A percentile compares a stretch with the other conserved stretches of the same genome.
phyloP scores from a whole-genome alignment of 2,113 vertebrate species.

The western clawed frog (Xenopus tropicalis) region UCB_Xtro_10.0 CM004445.2:125031501-125032000 shows the following conservation, averaged over 20 bases:
- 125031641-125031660: neutral
- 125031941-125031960: neutral
- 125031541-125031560: neutral
- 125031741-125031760: neutral
- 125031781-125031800: too few relatives aligned
- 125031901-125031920: conserved; percentile 10
- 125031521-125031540: conserved; percentile 6
- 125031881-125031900: too few relatives aligned
- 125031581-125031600: conserved; percentile 6
- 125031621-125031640: neutral
- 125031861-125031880: too few relatives aligned
- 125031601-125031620: neutral
- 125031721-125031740: neutral
- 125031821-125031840: too few relatives aligned
- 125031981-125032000: conserved; percentile 20
- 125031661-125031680: too few relatives aligned
- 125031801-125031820: too few relatives aligned
- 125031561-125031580: neutral
- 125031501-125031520: conserved; percentile 11
- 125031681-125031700: too few relatives aligned
- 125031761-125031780: too few relatives aligned
- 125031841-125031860: too few relatives aligned
- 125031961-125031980: conserved; percentile 22
- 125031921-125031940: neutral
- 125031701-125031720: neutral